Percentiles rank a stretch among this genome's conserved stretches.
Conservation (phyloP, 1,140 invertebrate species). For the Sipha flava region DNA sequence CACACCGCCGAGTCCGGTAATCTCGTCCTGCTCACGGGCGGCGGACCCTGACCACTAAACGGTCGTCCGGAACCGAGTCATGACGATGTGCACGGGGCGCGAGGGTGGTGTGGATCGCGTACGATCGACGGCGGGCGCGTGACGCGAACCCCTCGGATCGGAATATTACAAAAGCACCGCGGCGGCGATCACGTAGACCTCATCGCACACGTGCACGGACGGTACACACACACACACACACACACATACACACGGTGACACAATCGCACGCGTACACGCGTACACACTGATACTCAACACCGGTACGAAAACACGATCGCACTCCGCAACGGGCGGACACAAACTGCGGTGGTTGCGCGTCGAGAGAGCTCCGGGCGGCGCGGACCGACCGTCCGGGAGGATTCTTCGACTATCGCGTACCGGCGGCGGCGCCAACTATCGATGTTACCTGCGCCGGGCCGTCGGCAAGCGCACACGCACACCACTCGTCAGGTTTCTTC, state of each 20-base stretch:
- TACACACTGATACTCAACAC: background rate
- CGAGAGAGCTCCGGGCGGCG: background rate
- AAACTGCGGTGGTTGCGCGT: background rate
- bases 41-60: background rate
- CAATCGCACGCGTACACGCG: background rate
- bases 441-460: too few species aligned
- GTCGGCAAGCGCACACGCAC: background rate
- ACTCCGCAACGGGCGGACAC: background rate
- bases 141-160: too few species aligned
- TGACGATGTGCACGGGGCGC: too few species aligned
- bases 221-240: background rate
- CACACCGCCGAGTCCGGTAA: background rate
- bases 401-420: conserved; percentile 21
- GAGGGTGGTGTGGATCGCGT: too few species aligned
- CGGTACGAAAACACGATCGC: background rate
- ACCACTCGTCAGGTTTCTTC: background rate
- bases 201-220: too few species aligned
- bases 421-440: conserved; percentile 7
- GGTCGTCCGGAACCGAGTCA: too few species aligned
- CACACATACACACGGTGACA: background rate
- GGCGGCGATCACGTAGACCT: too few species aligned
- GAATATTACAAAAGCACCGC: too few species aligned
- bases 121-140: too few species aligned
- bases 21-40: too few species aligned
- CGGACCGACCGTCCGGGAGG: background rate